phyloP scores from a whole-genome alignment of 2,888 invertebrate genomes.

The Leucoptera coffeella region DNA sequence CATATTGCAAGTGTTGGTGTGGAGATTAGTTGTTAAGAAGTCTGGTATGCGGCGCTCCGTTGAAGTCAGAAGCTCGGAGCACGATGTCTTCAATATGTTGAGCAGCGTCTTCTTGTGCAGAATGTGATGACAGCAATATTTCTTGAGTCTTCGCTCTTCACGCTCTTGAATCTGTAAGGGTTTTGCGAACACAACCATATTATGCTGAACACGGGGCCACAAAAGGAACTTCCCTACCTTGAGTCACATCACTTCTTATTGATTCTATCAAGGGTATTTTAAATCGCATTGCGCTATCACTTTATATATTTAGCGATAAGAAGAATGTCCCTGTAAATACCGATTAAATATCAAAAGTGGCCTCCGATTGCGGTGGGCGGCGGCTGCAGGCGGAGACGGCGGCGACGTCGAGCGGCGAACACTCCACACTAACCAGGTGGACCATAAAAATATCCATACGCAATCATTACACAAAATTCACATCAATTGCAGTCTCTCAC shows the following conservation, averaged over 20 bases:
- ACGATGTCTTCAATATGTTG: constrained; percentile 10
- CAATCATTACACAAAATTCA: constrained; percentile 47
- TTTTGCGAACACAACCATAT: constrained; percentile 51
- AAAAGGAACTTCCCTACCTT: constrained; percentile 33
- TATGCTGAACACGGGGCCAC: constrained; percentile 46
- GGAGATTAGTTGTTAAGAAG: not conserved
- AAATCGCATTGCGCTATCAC: constrained; percentile 18
- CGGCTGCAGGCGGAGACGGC: constrained; percentile 18
- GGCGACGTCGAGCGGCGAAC: constrained; percentile 13
- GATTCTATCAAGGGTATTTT: constrained; percentile 25
- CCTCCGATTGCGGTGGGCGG: constrained; percentile 37
- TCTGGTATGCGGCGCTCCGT: no score
- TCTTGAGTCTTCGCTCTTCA: constrained; percentile 15
- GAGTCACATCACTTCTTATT: constrained; percentile 40
- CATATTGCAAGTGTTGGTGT: not conserved
- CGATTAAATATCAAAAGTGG: constrained; percentile 45
- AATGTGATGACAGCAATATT: constrained; percentile 2
- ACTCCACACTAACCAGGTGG: constrained; percentile 47
- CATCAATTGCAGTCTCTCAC: constrained; percentile 44
- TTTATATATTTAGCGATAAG: constrained; percentile 39
- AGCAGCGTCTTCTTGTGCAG: constrained; percentile 5
- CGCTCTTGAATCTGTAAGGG: constrained; percentile 45
- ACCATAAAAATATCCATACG: constrained; percentile 54
- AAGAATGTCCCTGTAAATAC: constrained; percentile 52
- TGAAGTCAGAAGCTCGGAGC: constrained; percentile 5